phyloP scores from a whole-genome alignment of 1,140 invertebrate species.

The Cydia fagiglandana region DNA sequence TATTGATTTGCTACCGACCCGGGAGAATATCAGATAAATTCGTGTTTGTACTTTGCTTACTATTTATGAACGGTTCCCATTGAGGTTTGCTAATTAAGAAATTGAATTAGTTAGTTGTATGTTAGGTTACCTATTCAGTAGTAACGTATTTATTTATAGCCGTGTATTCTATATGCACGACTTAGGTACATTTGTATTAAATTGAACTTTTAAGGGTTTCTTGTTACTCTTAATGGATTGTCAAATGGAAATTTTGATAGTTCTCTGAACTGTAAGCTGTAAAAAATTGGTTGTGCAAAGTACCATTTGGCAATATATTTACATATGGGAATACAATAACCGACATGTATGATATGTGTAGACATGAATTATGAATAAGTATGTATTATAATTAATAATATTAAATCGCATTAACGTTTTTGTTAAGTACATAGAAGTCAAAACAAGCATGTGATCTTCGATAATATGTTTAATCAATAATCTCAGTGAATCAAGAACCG shows the following conservation, averaged over 20 bases:
- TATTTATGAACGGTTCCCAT: constrained; percentile 40
- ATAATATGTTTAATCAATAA: constrained; percentile 52
- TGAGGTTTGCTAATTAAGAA: constrained; percentile 36
- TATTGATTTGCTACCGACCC: constrained; percentile 54
- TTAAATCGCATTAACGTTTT: neutral
- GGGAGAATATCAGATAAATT: constrained; percentile 48
- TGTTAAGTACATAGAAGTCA: neutral
- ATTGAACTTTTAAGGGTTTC: no score
- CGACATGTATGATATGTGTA: no score
- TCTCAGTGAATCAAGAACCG: constrained; percentile 42
- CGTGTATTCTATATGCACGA: neutral
- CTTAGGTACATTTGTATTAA: neutral
- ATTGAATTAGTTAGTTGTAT: constrained; percentile 31
- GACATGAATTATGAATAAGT: no score
- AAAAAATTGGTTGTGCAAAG: no score
- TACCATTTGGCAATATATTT: no score
- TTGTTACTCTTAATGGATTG: no score
- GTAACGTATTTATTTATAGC: neutral
- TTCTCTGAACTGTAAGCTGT: no score
- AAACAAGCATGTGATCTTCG: constrained; percentile 31
- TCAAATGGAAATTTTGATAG: no score
- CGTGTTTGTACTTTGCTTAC: constrained; percentile 46
- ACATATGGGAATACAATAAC: no score
- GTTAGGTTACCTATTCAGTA: neutral
- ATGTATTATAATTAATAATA: neutral